A percentile compares a stretch with the other conserved stretches of the same genome.
Conservation (phyloP, 2,113 vertebrate genomes). For the Bubo scandiacus region DNA sequence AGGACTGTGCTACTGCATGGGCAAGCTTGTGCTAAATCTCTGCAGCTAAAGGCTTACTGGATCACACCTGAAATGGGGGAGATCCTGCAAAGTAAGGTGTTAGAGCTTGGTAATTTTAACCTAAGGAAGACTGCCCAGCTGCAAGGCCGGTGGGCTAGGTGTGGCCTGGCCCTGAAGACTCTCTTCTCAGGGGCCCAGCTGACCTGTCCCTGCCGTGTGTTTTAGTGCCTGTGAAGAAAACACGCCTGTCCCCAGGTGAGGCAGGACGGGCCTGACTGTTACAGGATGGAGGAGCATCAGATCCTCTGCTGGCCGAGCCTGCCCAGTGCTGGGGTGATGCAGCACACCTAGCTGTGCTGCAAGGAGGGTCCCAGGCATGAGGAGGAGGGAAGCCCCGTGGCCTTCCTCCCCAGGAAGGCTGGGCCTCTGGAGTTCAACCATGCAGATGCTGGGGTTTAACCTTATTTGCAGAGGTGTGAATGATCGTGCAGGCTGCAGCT, state of each 20-base stretch:
- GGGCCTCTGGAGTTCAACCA: neutral
- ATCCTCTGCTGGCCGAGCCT: neutral
- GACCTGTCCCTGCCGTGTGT: fast-evolving
- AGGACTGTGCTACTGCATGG: neutral
- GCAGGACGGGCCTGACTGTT: neutral
- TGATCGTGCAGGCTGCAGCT: neutral
- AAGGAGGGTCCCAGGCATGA: neutral
- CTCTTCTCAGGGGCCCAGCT: neutral
- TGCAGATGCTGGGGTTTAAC: neutral
- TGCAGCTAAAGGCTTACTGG: neutral
- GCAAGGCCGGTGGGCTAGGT: neutral
- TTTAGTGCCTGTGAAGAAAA: neutral
- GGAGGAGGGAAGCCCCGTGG: neutral
- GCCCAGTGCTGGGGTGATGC: neutral
- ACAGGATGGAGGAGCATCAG: neutral
- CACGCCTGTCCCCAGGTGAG: neutral
- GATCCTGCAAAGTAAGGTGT: neutral
- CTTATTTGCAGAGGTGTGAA: neutral
- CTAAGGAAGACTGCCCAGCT: neutral
- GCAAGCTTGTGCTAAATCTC: neutral
- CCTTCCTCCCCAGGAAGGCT: neutral
- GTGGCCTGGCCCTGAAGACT: neutral
- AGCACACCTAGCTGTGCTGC: neutral
- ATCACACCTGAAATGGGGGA: neutral
- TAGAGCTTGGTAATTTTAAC: neutral